phyloP scores from a whole-genome alignment of 2,113 vertebrate genomes.

The Eublepharis macularius region DNA sequence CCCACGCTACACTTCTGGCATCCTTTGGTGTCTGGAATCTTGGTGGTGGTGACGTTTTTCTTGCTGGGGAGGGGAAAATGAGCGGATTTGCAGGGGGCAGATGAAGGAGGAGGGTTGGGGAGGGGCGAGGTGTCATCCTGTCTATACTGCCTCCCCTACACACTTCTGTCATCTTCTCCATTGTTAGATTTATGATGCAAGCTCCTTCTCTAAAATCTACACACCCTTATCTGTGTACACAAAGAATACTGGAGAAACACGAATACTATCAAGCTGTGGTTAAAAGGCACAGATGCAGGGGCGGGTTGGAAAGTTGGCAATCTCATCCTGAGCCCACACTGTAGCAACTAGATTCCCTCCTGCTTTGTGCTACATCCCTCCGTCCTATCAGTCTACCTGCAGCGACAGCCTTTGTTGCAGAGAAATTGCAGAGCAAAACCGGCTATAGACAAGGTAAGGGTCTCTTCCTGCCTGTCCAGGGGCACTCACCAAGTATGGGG shows the following conservation, averaged over 20 bases:
- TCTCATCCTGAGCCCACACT: too few species aligned
- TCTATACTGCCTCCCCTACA: neutral
- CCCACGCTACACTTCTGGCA: constrained; percentile 87
- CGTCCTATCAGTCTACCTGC: neutral
- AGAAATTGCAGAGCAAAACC: too few species aligned
- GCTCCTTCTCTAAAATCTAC: neutral
- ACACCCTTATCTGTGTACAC: too few species aligned
- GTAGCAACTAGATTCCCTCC: neutral
- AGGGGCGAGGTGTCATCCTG: neutral
- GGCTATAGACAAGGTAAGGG: too few species aligned
- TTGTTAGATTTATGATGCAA: neutral
- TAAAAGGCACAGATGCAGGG: neutral
- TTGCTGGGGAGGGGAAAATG: constrained; percentile 61
- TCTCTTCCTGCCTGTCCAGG: too few species aligned
- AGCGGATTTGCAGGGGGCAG: neutral
- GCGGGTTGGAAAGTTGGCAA: neutral
- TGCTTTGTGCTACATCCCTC: neutral
- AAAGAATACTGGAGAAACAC: too few species aligned
- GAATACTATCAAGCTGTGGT: too few species aligned
- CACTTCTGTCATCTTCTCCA: neutral
- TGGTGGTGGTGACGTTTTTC: constrained; percentile 81
- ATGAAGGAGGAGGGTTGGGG: too few species aligned
- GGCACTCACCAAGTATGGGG: too few species aligned
- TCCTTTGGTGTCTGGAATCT: constrained; percentile 92
- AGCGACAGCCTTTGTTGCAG: neutral